Evolutionary conservation across 23 tunicate genomes (phyloP), one percentile per base, ranked within the genome.

Genomic region (Trididemnum clinides): DNA sequence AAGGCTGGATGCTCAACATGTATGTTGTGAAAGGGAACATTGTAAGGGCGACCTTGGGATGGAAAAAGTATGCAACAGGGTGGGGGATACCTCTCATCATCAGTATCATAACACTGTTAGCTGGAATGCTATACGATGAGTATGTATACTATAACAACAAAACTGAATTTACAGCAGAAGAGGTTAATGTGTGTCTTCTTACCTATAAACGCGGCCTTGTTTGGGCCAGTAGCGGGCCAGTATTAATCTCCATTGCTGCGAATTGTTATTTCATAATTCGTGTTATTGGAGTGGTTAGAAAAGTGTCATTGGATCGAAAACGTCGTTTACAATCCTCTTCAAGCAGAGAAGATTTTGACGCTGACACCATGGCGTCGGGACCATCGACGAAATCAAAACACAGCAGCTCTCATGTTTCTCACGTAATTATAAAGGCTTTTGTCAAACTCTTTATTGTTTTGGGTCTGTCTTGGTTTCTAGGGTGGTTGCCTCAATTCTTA

Each of bases 391-490:
- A 35, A 31, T 5, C 36, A 5, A 62, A 62, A 22, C n/a, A 31
- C 20, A 5, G 3, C 6, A 70, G 7, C 6, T 5, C 21, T 7
- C 54, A 57, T 54, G 38, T 49, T 26, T 69, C 88, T 1, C 2
- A 32, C 1, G 28, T 23, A 30, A 35, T 85, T 57, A 54, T 74
- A 18, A 76, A 22, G 15, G 89, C 82, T 15, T 85, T 85, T 76
- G 0, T 74, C 28, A 85, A 85, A 57, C 82, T 85, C 34, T 85
- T 34, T 39, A 82, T 82, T 2, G 18, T 85, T n/a, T 49, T 85
- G 28, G 89, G 89, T 1, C 26, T 85, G 4, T 36, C 89, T 1
- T 85, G 89, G 89, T 7, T 75, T 1, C 10, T 85, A 10, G 89
- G 89, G 28, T 85, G 89, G 89, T 36, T 85, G 18, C 71, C 71